Base-by-base conservation (phyloP, 2,797 vertebrate genomes). In the Gorsachius magnificus region DNA sequence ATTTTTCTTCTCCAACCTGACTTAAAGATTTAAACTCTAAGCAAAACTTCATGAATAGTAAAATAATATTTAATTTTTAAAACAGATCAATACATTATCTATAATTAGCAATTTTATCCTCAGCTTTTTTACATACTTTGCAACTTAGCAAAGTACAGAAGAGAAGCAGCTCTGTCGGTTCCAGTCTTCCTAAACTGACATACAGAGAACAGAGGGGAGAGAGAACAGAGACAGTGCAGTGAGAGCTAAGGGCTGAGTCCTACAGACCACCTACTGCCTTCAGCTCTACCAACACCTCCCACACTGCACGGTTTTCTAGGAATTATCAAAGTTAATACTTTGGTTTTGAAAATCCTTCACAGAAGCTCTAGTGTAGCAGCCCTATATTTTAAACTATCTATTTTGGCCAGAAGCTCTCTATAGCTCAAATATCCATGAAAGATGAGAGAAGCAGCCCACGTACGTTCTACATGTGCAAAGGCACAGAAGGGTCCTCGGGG, bases 401-500 rank as follows among this genome's bases (percentile, higher is more conserved):
- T n/a, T 82, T 61, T 64, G 71, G 41, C 35, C 65, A 90, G 88
- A 84, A 93, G 33, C 24, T 77, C 45, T 57, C 66, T 45, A 36
- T 1, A 85, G 77, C 48, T 70, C 43, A 84, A 54, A 63, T 29
- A 92, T 25, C 18, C 43, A 64, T 51, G 68, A 50, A 57, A 71
- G 56, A 80, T 5, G 16, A 88, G 61, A 77, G 84, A 77, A 94
- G 75, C 35, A 74, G 76, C 35, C 60, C 95, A 98, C 99, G 96
- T 98, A 99, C 99, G 99, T 98, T 99, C 99, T 93, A 99, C 97
- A 24, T 99, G 99, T 97, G 99, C 99, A 92, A 99, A 99, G 97
- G 99, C 99, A 98, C 99, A 99, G 98, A 99, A 99, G 36, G 99
- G 99, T 94, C 99, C 99, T 96, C 99, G 98, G 83, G 99, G 99